A percentile compares a stretch with the other conserved stretches of the same genome.
phyloP scores from a whole-genome alignment of 2,888 invertebrate species.

The Sipunculus nudus region DNA sequence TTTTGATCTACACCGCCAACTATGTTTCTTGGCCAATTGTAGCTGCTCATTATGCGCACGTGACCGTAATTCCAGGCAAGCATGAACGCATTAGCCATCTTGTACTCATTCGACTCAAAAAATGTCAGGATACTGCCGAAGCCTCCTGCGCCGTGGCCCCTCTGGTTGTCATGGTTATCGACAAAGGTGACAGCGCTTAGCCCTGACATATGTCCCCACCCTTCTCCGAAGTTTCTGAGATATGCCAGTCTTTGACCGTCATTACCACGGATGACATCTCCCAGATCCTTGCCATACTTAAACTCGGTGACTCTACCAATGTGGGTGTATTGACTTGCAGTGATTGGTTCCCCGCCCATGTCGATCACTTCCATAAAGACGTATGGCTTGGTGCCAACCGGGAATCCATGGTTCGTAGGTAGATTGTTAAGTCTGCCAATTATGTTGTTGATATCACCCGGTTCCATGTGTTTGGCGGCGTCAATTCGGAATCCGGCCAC shows the following conservation, averaged over 20 bases:
- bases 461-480: constrained; percentile 72
- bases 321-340: constrained; percentile 34
- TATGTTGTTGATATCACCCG: constrained; percentile 77
- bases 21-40: no score
- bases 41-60: constrained; percentile 42
- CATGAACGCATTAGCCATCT: constrained; percentile 37
- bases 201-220: constrained; percentile 48
- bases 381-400: constrained; percentile 65
- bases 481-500: constrained; percentile 80
- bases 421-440: constrained; percentile 66
- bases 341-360: constrained; percentile 52
- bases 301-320: constrained; percentile 45
- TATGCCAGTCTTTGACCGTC: constrained; percentile 38
- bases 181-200: constrained; percentile 76
- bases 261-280: constrained; percentile 17
- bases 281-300: constrained; percentile 33
- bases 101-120: constrained; percentile 27
- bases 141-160: constrained; percentile 62
- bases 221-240: constrained; percentile 49
- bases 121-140: constrained; percentile 34
- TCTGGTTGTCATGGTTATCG: constrained; percentile 90
- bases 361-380: constrained; percentile 63
- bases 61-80: constrained; percentile 42
- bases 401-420: constrained; percentile 68
- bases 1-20: constrained; percentile 23